These are phyloP conservation scores for Amphiura filiformis DNA, from an alignment of 35 echinoderm and acorn worm species.

Conservation along the genomic window DNA sequence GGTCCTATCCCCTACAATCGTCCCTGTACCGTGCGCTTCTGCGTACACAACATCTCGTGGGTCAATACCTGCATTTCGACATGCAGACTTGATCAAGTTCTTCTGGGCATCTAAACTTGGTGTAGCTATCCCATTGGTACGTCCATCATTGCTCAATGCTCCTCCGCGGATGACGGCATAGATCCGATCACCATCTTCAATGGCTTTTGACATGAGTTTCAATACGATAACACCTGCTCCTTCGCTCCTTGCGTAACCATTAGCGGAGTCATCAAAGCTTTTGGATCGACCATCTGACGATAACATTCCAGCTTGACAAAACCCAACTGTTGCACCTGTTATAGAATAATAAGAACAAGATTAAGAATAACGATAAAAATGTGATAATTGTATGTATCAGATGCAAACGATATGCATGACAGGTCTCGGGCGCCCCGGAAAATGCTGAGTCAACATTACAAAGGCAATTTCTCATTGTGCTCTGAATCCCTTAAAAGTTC, in stretches of 20 bases:
- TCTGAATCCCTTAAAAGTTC: no score
- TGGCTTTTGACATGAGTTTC: slow-evolving; percentile 23
- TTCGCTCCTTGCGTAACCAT: slow-evolving; percentile 58
- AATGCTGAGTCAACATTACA: no score
- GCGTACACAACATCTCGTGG: slow-evolving; percentile 34
- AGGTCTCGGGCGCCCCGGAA: no score
- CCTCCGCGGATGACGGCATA: slow-evolving; percentile 53
- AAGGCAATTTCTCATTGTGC: no score
- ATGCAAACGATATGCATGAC: no score
- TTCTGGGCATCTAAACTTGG: slow-evolving; percentile 52
- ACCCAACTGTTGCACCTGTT: slow-evolving; percentile 38
- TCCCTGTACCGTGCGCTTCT: slow-evolving; percentile 54
- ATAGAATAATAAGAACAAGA: no score
- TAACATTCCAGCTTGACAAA: slow-evolving; percentile 68
- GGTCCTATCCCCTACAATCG: slow-evolving; percentile 39
- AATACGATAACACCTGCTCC: slow-evolving; percentile 54
- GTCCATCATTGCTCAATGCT: slow-evolving; percentile 52
- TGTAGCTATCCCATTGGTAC: slow-evolving; percentile 48
- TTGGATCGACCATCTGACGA: slow-evolving; percentile 51
- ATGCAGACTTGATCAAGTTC: slow-evolving; percentile 13
- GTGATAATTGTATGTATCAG: no score
- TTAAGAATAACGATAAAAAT: no score
- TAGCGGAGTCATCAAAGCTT: slow-evolving; percentile 46
- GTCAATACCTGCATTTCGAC: slow-evolving; percentile 16
- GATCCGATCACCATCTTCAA: slow-evolving; percentile 47